phyloP scores from a whole-genome alignment of 2,888 invertebrate genomes.

The Spodoptera exigua region DNA sequence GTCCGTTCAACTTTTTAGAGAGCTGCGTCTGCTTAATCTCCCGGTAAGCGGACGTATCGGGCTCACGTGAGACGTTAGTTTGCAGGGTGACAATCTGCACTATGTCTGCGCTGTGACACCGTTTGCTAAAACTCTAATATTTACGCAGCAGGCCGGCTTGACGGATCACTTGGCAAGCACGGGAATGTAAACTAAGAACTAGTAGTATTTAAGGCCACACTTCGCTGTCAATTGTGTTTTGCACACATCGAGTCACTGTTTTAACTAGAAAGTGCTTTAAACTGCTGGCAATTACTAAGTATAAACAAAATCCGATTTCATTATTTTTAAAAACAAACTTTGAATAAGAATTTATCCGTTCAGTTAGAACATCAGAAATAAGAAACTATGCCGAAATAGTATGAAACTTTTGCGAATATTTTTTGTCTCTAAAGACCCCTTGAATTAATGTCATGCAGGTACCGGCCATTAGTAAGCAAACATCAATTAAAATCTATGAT shows the following conservation, averaged over 20 bases:
- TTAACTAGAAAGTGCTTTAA: constrained; percentile 11
- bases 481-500: constrained; percentile 10
- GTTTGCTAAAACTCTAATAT: constrained; percentile 45
- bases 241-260: constrained; percentile 18
- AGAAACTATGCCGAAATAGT: not conserved
- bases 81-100: constrained; percentile 42
- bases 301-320: too few species aligned
- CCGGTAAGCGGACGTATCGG: constrained; percentile 25
- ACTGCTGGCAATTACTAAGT: constrained; percentile 11
- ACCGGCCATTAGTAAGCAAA: not conserved
- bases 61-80: constrained; percentile 28
- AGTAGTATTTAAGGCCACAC: constrained; percentile 30
- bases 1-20: constrained; percentile 27
- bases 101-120: constrained; percentile 37
- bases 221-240: constrained; percentile 32
- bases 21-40: constrained; percentile 47
- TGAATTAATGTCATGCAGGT: too few species aligned
- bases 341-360: too few species aligned
- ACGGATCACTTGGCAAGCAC: constrained; percentile 62
- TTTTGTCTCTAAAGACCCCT: too few species aligned
- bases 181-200: constrained; percentile 41
- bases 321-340: too few species aligned
- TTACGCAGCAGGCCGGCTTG: constrained; percentile 55
- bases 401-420: not conserved
- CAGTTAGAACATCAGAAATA: not conserved